phyloP scores from a whole-genome alignment of 64 coral and sea anemone genomes.

The Actinia tenebrosa region DNA sequence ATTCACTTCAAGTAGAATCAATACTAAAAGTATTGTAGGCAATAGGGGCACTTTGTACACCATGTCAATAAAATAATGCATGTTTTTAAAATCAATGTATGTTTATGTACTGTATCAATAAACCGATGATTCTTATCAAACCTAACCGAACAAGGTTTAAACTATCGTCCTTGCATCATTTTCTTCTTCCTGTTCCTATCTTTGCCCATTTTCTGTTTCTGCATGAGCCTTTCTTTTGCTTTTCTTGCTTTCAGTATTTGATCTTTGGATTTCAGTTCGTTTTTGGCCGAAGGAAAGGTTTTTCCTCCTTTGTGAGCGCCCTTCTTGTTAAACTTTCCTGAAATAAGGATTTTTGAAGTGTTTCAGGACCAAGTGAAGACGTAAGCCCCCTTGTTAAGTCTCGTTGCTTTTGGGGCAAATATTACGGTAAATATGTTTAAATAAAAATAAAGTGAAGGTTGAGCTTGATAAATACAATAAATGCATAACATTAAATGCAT shows the following conservation, averaged over 20 bases:
- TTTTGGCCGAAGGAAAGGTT: slow-evolving; percentile 20
- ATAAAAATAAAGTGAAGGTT: too few relatives aligned
- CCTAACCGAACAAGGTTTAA: not conserved
- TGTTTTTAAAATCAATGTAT: not conserved
- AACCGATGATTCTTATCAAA: not conserved
- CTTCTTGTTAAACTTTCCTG: slow-evolving; percentile 47
- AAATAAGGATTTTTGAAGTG: not conserved
- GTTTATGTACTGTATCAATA: too few relatives aligned
- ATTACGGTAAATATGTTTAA: too few relatives aligned
- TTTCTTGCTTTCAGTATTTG: slow-evolving; percentile 88
- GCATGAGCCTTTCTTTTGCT: slow-evolving; percentile 55
- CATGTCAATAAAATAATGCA: too few relatives aligned
- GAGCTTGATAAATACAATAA: too few relatives aligned
- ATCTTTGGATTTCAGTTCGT: slow-evolving; percentile 90
- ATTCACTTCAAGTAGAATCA: too few relatives aligned
- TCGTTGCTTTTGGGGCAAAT: too few relatives aligned
- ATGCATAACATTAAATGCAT: too few relatives aligned
- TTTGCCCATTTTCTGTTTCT: slow-evolving; percentile 69
- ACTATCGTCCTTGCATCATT: slow-evolving; percentile 13
- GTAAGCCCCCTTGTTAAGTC: too few relatives aligned
- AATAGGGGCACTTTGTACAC: too few relatives aligned
- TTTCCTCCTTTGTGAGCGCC: not conserved
- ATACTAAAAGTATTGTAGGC: too few relatives aligned
- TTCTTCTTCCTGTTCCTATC: slow-evolving; percentile 48
- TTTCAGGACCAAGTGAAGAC: not conserved